Evolutionary conservation across 1,140 invertebrate species (phyloP), one percentile per base, ranked within the genome.

Genomic region (Wasmannia auropunctata): DNA sequence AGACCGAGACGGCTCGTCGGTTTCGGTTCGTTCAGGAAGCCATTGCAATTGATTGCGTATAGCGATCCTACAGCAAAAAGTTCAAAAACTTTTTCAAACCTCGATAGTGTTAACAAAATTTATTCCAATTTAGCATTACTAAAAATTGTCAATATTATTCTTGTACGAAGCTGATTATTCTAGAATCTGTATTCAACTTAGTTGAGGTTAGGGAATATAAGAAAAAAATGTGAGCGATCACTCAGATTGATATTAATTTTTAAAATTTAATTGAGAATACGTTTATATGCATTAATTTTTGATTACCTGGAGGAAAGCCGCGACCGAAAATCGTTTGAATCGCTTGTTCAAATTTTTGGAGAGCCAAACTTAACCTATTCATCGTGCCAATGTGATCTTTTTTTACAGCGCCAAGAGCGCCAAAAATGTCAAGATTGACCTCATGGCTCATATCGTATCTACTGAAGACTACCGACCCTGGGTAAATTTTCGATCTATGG

Each of bases 291-390:
- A 31, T 28, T 49, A 49, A 22, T 10, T 31, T 43, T 22, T 40
- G 56, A 46, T 88, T 91, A 96, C 95, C 94, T 94, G 95, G 94
- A 51, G 95, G 94, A 93, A 94, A 94, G 91, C 92, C 89, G 63
- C 88, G 93, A 10, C 91, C 87, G 43, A 96, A 92, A 79, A 93
- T 79, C 70, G 89, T 79, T 40, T 87, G 72, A 72, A 95, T 86
- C 28, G 88, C 70, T 69, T 93, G 86, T 86, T 96, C 94, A 79
- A 95, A 86, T 74, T 90, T 92, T 87, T 89, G 85, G 76, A 95
- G 74, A 54, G 88, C 91, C 40, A 79, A 54, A 72, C 83, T 91
- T 81, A 95, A 88, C 58, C 92, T 91, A 81, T 80, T 91, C 83
- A 95, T 79, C 22, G 93, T 84, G 54, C 88, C 89, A 46, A n/a